Evolutionary conservation across 2,797 vertebrate genomes (phyloP).

Genomic region (Ispidina picta): DNA sequence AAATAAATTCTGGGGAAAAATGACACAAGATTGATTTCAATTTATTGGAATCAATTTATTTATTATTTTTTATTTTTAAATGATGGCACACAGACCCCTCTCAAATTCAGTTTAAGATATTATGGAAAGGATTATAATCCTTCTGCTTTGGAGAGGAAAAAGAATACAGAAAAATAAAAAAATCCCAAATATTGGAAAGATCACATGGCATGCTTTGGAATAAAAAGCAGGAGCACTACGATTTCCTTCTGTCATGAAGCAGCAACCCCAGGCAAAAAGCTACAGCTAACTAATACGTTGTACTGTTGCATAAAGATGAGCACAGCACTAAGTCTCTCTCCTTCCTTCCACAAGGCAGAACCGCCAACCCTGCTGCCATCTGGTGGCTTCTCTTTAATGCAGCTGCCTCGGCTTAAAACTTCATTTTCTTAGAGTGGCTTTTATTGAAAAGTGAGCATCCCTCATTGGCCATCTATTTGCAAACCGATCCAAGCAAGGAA

Average conservation of each 20-base stretch:
- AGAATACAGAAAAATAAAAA: not conserved
- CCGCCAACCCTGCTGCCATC: not conserved
- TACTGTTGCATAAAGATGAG: not conserved
- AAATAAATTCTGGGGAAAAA: not conserved
- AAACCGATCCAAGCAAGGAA: not conserved
- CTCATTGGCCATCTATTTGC: not conserved
- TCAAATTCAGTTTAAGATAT: not conserved
- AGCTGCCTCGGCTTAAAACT: not conserved
- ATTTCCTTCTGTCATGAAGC: not conserved
- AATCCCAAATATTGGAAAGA: not conserved
- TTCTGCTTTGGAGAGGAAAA: not conserved
- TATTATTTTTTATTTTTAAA: not conserved
- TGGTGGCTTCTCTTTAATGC: not conserved
- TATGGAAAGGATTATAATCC: not conserved
- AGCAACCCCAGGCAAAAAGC: not conserved
- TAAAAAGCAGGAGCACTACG: not conserved
- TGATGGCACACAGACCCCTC: not conserved
- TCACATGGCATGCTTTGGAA: not conserved
- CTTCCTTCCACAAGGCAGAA: no score
- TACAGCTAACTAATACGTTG: not conserved
- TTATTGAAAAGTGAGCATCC: not conserved
- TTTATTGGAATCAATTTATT: no score
- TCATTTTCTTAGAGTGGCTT: not conserved
- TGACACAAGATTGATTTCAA: not conserved
- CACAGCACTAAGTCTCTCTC: rapidly evolving